Base-by-base conservation (phyloP, 2,113 vertebrate genomes). In the Otocyon megalotis region DNA sequence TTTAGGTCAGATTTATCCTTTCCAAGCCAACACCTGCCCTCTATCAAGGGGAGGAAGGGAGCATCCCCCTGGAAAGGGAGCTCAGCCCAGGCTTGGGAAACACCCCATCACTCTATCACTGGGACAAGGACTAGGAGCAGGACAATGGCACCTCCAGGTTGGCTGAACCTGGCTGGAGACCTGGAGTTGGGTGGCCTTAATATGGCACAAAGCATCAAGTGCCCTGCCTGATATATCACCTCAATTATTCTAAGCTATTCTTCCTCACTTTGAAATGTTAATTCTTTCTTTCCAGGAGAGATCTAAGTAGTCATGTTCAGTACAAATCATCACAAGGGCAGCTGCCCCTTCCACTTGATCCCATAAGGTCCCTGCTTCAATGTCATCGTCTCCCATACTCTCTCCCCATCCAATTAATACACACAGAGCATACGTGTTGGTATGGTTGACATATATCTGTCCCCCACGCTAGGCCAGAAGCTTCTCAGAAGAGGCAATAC, bases 1-100 rank as follows among this genome's bases (percentile, higher is more conserved):
- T 96, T 96, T 93, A 95, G 67, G 56, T 94, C 20, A 17, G 65
- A 90, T 71, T 53, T 85, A 69, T 81, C 89, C 30, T 86, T 94
- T 88, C 85, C 88, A 60, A 96, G 53, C 1, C 0, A 6, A 35
- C 30, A 60, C 65, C 90, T 93, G 56, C 69, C 77, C 53, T 96
- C 81, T n/a, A 72, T 87, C 60, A 85, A 96, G 88, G n/a, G 43
- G 48, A 85, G 14, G 19, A 30, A 72, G 26, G 30, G n/a, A 24
- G 12, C 28, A 14, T n/a, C 30, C 50, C 22, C 53, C 37, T 92
- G 54, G 14, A 93, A 91, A 84, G 28, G 19, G 43, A 67, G 17
- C 37, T 37, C n/a, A 76, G 28, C 17, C 67, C 22, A 58, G 26
- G 74, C 28, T 22, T 93, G 28, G 17, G 30, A 54, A 76, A 26